Percentiles rank a stretch among this genome's conserved stretches.
phyloP scores from a whole-genome alignment of 2,888 invertebrate species.

The Acrocyrtus sp. region DNA sequence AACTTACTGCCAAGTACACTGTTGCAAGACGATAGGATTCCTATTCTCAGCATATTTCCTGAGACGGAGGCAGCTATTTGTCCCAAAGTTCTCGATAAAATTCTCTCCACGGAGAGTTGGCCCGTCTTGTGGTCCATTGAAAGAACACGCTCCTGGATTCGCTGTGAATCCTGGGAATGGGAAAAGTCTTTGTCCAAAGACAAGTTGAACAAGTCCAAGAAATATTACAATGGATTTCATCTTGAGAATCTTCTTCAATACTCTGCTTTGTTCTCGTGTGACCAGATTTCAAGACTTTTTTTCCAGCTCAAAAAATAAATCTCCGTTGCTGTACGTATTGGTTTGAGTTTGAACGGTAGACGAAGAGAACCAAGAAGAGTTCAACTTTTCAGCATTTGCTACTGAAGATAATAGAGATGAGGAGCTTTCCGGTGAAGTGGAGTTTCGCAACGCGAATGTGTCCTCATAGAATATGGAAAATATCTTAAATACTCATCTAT shows the following conservation, averaged over 20 bases:
- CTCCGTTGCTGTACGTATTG: too few species aligned
- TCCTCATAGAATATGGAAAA: conserved; percentile 18
- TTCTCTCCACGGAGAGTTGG: conserved; percentile 41
- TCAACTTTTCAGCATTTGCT: too few species aligned
- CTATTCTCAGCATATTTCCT: conserved; percentile 37
- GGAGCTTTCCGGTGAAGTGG: conserved; percentile 1
- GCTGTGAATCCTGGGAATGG: conserved; percentile 27
- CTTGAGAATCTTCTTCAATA: conserved; percentile 1
- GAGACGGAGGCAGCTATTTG: conserved; percentile 46
- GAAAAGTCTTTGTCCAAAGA: conserved; percentile 37
- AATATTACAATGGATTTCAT: conserved; percentile 49
- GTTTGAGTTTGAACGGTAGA: too few species aligned
- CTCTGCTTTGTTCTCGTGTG: too few species aligned
- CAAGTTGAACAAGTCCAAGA: conserved; percentile 40
- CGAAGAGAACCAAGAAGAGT: too few species aligned
- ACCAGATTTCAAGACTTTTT: too few species aligned
- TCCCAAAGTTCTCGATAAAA: conserved; percentile 47
- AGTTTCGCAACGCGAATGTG: conserved; percentile 16
- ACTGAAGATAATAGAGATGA: too few species aligned
- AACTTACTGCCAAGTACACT: conserved; percentile 52
- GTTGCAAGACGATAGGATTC: conserved; percentile 42
- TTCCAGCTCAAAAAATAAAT: too few species aligned
- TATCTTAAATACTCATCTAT: conserved; percentile 44
- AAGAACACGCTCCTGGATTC: conserved; percentile 42
- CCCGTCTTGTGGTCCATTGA: conserved; percentile 46